A percentile compares a stretch with the other conserved stretches of the same genome.
Conservation (phyloP, 2,888 invertebrate genomes). For the Camptogramma bilineatum region DNA sequence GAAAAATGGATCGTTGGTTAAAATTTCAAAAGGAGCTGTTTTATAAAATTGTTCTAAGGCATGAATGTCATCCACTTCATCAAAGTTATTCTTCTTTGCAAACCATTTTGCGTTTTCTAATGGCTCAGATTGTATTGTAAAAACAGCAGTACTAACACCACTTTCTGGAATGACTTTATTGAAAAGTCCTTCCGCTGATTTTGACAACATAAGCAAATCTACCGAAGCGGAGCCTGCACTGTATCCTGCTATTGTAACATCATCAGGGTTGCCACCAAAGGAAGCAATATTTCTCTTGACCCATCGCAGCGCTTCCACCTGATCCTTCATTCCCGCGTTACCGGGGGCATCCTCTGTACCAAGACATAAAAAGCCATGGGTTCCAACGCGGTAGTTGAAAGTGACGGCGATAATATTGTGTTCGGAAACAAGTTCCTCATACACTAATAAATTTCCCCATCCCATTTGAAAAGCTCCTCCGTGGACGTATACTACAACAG, state of each 20-base stretch:
- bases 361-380: slow-evolving; percentile 53
- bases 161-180: slow-evolving; percentile 58
- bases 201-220: slow-evolving; percentile 53
- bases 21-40: slow-evolving; percentile 46
- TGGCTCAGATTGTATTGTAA: slow-evolving; percentile 56
- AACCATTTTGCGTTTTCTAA: slow-evolving; percentile 52
- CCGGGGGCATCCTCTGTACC: slow-evolving; percentile 55
- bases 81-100: slow-evolving; percentile 49
- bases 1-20: slow-evolving; percentile 26
- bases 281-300: slow-evolving; percentile 55
- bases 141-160: slow-evolving; percentile 47
- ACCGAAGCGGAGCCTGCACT: slow-evolving; percentile 55
- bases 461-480: slow-evolving; percentile 53
- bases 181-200: slow-evolving; percentile 52
- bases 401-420: slow-evolving; percentile 48
- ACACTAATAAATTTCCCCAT: slow-evolving; percentile 34
- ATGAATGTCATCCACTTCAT: slow-evolving; percentile 51
- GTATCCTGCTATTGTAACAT: slow-evolving; percentile 57
- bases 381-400: slow-evolving; percentile 54
- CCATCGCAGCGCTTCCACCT: slow-evolving; percentile 56
- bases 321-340: slow-evolving; percentile 62
- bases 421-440: slow-evolving; percentile 41
- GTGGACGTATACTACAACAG: slow-evolving; percentile 54
- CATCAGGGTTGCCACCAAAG: slow-evolving; percentile 60
- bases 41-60: slow-evolving; percentile 61